Percentiles rank a stretch among this genome's conserved stretches.
phyloP scores from a whole-genome alignment of 2,797 vertebrate genomes.

The Mormyrops attenuatus region DNA sequence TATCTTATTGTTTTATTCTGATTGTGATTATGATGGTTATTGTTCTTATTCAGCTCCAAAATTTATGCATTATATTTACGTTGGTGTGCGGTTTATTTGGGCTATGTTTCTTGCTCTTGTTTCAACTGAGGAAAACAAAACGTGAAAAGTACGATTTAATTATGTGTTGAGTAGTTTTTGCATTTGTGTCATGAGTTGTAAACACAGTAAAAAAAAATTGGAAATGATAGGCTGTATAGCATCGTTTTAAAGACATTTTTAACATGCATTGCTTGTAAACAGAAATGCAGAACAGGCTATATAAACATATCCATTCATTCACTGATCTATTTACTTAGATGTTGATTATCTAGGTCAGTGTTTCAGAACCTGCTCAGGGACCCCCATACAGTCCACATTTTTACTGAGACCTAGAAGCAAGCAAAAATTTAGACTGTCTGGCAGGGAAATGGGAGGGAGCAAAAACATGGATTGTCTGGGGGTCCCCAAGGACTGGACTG shows the following conservation, averaged over 20 bases:
- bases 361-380: too few relatives aligned
- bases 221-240: not conserved
- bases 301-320: not conserved
- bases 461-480: not conserved
- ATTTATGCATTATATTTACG: not conserved
- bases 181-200: not conserved
- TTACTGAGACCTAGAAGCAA: not conserved
- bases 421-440: not conserved
- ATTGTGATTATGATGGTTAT: not conserved
- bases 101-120: not conserved
- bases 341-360: too few relatives aligned
- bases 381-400: too few relatives aligned
- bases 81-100: not conserved
- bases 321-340: not conserved
- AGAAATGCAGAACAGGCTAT: not conserved
- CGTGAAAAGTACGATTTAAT: not conserved
- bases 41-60: not conserved
- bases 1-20: not conserved
- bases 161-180: not conserved
- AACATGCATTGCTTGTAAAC: not conserved
- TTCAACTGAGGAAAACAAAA: not conserved
- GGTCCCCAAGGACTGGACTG: not conserved
- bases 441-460: not conserved
- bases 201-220: not conserved
- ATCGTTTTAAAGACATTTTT: not conserved